Conservation (phyloP, 2,113 vertebrate genomes). For the Tachysurus fulvidraco region DNA sequence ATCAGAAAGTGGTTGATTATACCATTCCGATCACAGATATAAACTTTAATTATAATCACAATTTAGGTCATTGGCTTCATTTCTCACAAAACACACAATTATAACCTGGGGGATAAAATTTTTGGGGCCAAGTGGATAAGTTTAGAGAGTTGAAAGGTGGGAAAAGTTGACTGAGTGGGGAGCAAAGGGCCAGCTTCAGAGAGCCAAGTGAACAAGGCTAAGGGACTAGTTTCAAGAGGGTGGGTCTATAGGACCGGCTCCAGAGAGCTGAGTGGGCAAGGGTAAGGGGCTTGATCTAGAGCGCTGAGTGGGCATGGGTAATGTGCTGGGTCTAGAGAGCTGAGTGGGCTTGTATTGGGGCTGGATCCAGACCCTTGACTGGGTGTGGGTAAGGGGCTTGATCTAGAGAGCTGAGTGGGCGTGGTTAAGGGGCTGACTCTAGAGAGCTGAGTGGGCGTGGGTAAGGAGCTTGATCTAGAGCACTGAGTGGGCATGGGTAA, state of each 20-base stretch:
- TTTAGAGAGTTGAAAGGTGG: neutral
- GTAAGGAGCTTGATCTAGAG: no score
- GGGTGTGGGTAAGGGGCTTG: no score
- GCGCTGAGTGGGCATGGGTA: no score
- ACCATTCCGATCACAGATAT: neutral
- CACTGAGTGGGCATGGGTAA: no score
- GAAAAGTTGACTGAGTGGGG: neutral
- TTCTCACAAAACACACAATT: fast-evolving
- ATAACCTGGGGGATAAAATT: neutral
- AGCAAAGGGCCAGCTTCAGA: neutral
- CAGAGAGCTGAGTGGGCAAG: neutral
- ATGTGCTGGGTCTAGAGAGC: no score
- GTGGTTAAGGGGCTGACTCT: no score
- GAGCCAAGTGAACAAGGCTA: neutral
- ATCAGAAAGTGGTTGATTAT: neutral
- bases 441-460: no score
- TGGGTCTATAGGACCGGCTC: no score
- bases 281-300: no score
- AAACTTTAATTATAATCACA: neutral
- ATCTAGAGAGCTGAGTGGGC: no score
- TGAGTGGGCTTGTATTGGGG: neutral
- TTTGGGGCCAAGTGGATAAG: neutral
- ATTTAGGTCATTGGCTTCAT: neutral
- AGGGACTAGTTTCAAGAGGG: neutral
- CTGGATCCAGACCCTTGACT: no score